Conservation (phyloP, 2,797 vertebrate genomes). For the Sebastes kiyomatsui region DNA sequence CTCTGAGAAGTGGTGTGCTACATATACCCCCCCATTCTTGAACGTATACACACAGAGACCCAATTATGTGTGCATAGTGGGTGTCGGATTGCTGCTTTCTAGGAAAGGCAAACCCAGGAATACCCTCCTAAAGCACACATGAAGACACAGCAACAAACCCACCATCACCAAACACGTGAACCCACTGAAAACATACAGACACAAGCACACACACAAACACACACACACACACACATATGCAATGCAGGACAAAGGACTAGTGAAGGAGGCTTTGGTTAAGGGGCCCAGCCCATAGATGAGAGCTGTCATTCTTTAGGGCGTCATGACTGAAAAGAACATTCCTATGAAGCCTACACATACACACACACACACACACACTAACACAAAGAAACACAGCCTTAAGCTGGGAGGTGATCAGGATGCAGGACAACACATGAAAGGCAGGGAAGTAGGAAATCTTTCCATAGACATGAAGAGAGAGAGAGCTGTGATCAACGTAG, state of each 20-base stretch:
- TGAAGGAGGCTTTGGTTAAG: slow-evolving; percentile 59
- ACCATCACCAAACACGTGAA: not conserved
- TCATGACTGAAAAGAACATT: slow-evolving; percentile 61
- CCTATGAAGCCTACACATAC: slow-evolving; percentile 41
- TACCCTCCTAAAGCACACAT: not conserved
- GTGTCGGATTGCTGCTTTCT: slow-evolving; percentile 49
- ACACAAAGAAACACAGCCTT: slow-evolving; percentile 4
- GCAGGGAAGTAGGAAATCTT: slow-evolving; percentile 1
- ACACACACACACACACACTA: not conserved
- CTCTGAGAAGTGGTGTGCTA: slow-evolving; percentile 11
- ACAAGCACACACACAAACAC: not conserved
- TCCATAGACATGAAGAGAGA: not conserved
- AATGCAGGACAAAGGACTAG: slow-evolving; percentile 61
- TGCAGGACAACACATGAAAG: slow-evolving; percentile 28
- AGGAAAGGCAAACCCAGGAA: slow-evolving; percentile 29
- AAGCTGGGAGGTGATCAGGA: slow-evolving; percentile 23
- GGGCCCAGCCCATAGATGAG: slow-evolving; percentile 63
- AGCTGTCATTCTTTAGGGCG: slow-evolving; percentile 65
- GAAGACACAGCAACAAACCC: slow-evolving; percentile 11
- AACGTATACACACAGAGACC: slow-evolving; percentile 12
- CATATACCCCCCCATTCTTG: not conserved
- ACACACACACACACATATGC: not conserved
- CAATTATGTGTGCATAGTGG: slow-evolving; percentile 25
- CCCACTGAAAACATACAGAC: not conserved
- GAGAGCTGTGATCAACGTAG: not conserved